Base-by-base conservation (phyloP, 2,888 invertebrate species). In the Ectemnius continuus region DNA sequence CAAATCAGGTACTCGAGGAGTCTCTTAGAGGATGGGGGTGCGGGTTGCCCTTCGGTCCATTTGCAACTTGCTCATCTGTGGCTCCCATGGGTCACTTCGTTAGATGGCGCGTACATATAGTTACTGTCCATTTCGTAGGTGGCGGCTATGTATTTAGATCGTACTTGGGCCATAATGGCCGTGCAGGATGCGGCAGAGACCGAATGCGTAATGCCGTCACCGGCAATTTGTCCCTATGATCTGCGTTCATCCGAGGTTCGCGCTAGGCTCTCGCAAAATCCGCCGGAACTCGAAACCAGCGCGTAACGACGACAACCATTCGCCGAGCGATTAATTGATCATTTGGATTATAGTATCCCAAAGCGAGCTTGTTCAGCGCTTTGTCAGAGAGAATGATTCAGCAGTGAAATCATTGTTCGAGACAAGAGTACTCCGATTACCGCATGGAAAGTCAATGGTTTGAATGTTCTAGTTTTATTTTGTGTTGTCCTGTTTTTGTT, bases 21-120 rank as follows among this genome's bases (percentile, higher is more conserved):
- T 73, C 76, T 61, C 56, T 72, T 59, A 23, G 63, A 69, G 75
- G 64, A 56, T 36, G 57, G 66, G 28, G n/a, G 56, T 45, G n/a
- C n/a, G 67, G 58, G 74, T 83, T 73, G 71, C 8, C 36, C 6
- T 62, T 80, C 75, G 81, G 71, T 83, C 81, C 78, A 80, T 81
- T 83, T 82, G 78, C 67, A 52, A 16, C 52, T 59, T 61, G 61
- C 58, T 73, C 61, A 62, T 65, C 57, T 56, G 58, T 60, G n/a
- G 45, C 70, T 72, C 80, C 76, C 82, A 68, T 56, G 76, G 64
- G 80, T 66, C 70, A 76, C 76, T 79, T 81, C 68, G 82, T 79
- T 81, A 79, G 66, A 64, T 72, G 68, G 52, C 36, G 11, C 6
- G 6, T 58, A 67, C 69, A 71, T 76, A 61, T 47, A 61, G 67